These are phyloP conservation scores for Brienomyrus longianalis DNA, from an alignment of 2,113 vertebrate genomes.

Conservation along the genomic window DNA sequence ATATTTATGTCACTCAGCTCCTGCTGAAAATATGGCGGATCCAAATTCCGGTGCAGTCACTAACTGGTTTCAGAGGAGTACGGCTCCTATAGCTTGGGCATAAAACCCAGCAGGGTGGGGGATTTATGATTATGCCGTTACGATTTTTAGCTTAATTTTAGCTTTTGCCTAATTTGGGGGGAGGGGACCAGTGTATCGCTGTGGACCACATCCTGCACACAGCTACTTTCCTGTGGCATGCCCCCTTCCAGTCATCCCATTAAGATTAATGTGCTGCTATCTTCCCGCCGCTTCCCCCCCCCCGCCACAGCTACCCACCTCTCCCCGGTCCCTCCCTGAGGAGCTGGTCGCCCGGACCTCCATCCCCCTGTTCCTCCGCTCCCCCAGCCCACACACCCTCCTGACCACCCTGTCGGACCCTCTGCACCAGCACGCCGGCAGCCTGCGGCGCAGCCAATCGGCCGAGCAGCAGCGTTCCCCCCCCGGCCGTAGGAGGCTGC, in stretches of 20 bases:
- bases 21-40: not conserved
- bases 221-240: no score
- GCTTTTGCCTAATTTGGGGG: no score
- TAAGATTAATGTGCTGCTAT: slow-evolving; percentile 10
- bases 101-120: not conserved
- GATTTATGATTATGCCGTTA: not conserved
- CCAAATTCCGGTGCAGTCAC: not conserved
- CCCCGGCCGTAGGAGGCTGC: slow-evolving; percentile 74
- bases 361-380: slow-evolving; percentile 69
- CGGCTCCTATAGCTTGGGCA: not conserved
- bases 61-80: not conserved
- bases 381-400: slow-evolving; percentile 74
- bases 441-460: slow-evolving; percentile 74
- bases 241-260: slow-evolving; percentile 17
- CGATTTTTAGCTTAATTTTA: no score
- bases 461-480: slow-evolving; percentile 68
- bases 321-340: slow-evolving; percentile 76
- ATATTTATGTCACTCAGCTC: not conserved
- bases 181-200: not conserved
- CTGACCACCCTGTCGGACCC: slow-evolving; percentile 70
- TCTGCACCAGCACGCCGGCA: slow-evolving; percentile 62
- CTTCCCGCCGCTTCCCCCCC: slow-evolving; percentile 4
- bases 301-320: slow-evolving; percentile 74
- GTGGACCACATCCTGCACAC: not conserved
- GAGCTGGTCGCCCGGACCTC: slow-evolving; percentile 62